Evolutionary conservation across 2,113 vertebrate genomes (phyloP).

Genomic region (Thoracochromis brauschi): DNA sequence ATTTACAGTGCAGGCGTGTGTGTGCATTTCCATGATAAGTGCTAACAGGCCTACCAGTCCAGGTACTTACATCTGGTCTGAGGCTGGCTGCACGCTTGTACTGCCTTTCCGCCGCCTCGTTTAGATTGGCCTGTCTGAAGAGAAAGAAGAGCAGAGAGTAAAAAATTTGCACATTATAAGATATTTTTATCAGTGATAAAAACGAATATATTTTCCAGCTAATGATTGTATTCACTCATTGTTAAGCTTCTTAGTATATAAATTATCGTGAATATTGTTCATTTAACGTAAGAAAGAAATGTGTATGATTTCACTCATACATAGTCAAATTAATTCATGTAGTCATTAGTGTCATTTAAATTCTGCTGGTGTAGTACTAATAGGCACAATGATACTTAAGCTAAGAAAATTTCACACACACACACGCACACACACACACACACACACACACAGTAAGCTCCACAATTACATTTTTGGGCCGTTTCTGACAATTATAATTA

Average conservation of each 20-base stretch:
- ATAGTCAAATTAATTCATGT: background rate
- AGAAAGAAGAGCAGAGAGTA: background rate
- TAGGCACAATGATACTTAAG: background rate
- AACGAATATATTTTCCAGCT: background rate
- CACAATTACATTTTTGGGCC: background rate
- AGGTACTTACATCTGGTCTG: slow-evolving; percentile 86
- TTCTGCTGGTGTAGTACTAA: background rate
- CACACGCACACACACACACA: background rate
- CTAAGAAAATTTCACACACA: background rate
- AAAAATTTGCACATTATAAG: background rate
- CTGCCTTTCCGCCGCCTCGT: slow-evolving; percentile 89
- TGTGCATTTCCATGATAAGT: background rate
- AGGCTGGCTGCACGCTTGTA: slow-evolving; percentile 85
- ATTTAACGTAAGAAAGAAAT: background rate
- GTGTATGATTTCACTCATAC: background rate
- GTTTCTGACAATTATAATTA: background rate
- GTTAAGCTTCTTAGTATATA: background rate
- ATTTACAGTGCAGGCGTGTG: slow-evolving; percentile 2
- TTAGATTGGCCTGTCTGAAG: slow-evolving; percentile 88
- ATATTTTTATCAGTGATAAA: background rate
- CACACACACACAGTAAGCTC: background rate
- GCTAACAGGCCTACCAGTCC: slow-evolving; percentile 5
- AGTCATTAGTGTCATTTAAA: background rate
- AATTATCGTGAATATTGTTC: background rate
- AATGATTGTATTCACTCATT: background rate